Base-by-base conservation (phyloP, 2,888 invertebrate species). In the Callinectes sapidus region DNA sequence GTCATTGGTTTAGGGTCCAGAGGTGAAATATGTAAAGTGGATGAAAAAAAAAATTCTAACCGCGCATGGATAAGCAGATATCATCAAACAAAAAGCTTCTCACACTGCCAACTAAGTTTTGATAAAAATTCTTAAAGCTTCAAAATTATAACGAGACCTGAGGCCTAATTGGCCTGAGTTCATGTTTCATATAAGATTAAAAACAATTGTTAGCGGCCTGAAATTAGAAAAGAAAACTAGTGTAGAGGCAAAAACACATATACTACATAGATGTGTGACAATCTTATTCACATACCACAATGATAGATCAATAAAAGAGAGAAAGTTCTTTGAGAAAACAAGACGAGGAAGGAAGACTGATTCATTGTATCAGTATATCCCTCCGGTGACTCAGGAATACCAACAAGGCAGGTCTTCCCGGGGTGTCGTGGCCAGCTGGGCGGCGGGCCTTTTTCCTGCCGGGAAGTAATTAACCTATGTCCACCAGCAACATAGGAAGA, bases 371-470 rank as follows among this genome's bases (percentile, higher is more conserved):
- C 66, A 89, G 61, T 61, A 61, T 14, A 66, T 66, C 89, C 66
- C 35, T 32, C n/a, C 61, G 35, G 39, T 89, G 66, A 89, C 89
- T 66, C 35, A 89, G 89, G 89, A 66, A 89, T 89, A 89, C 89
- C 89, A 89, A 66, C 66, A 66, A 89, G 89, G 16, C 42, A 2
- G 13, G 32, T 32, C 81, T 32, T 81, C 81, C 81, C 35, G 81
- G 81, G 81, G 35, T n/a, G 81, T 14, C 81, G 35, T 10, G 81
- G 81, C 81, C 81, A 81, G 81, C 23, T 81, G 81, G 81, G 81
- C 81, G 48, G 87, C 87, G 66, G 32, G 61, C 32, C 66, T 89
- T 66, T 66, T 66, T 66, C 66, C 89, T 66, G 81, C 32, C 81
- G 81, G 81, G 81, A 81, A 81, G 81, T 81, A 81, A 81, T 81